Evolutionary conservation across 2,888 invertebrate genomes (phyloP).

Genomic region (Brachyopa scutellaris): DNA sequence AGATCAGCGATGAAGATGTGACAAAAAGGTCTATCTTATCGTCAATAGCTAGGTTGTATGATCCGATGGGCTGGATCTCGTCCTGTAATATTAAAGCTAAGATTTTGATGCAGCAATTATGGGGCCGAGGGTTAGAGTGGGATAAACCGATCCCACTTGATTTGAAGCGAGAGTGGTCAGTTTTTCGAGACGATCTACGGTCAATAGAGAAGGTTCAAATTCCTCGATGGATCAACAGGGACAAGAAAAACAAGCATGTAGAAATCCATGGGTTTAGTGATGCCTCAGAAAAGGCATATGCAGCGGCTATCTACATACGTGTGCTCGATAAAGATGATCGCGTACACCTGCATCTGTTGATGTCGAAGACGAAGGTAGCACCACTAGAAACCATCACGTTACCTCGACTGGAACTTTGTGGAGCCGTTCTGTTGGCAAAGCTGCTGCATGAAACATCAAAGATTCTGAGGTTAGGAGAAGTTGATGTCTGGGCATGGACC

Average conservation of each 20-base stretch:
- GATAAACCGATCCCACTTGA: constrained; percentile 16
- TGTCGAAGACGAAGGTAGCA: not conserved
- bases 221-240: not conserved
- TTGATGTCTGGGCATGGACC: not conserved
- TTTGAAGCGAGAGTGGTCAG: not conserved
- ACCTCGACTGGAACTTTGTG: constrained; percentile 5
- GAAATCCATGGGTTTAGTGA: constrained; percentile 53
- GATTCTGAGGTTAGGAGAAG: not conserved
- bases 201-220: not conserved
- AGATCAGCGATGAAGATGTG: not conserved
- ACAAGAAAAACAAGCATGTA: not conserved
- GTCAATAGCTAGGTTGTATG: constrained; percentile 53
- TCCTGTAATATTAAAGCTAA: constrained; percentile 51
- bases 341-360: not conserved
- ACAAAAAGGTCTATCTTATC: constrained; percentile 54
- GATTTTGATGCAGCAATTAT: constrained; percentile 61
- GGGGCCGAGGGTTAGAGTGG: constrained; percentile 34
- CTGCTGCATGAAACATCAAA: not conserved
- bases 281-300: too few relatives aligned
- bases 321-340: not conserved
- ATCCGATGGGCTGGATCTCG: constrained; percentile 60
- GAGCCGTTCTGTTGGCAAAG: not conserved
- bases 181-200: not conserved
- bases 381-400: not conserved
- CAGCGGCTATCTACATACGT: too few relatives aligned